Evolutionary conservation across 2,888 invertebrate genomes (phyloP).

Genomic region (Crocallis elinguaria): DNA sequence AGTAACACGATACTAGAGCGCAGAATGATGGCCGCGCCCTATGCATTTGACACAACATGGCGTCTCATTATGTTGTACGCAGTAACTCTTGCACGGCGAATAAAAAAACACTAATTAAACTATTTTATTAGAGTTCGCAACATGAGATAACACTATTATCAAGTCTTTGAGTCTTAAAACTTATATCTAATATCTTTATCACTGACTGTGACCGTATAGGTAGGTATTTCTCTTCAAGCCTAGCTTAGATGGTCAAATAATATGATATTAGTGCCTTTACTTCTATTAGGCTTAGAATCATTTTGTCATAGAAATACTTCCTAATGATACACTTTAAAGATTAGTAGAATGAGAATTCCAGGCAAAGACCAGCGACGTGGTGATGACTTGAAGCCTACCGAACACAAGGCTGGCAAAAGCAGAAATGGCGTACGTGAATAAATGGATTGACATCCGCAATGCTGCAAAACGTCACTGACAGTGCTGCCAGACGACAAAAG

Average conservation of each 20-base stretch:
- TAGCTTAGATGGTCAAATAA: not conserved
- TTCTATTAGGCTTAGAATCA: not conserved
- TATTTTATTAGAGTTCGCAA: constrained; percentile 42
- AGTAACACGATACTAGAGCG: constrained; percentile 48
- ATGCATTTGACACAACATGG: constrained; percentile 69
- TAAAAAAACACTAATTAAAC: constrained; percentile 48
- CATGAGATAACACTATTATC: constrained; percentile 24
- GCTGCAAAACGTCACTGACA: not conserved
- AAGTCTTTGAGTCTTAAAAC: constrained; percentile 39
- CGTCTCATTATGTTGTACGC: constrained; percentile 53
- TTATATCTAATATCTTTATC: constrained; percentile 15
- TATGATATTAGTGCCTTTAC: not conserved
- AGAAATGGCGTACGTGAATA: constrained; percentile 50
- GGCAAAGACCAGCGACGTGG: constrained; percentile 46
- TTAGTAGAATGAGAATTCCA: constrained; percentile 37
- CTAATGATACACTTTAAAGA: constrained; percentile 8
- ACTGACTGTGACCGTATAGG: constrained; percentile 12
- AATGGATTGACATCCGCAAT: constrained; percentile 15
- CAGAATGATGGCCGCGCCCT: constrained; percentile 68
- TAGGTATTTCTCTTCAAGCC: not conserved
- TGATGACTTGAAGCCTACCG: constrained; percentile 34
- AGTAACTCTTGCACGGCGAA: constrained; percentile 43
- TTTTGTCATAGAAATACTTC: constrained; percentile 1
- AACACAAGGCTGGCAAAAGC: constrained; percentile 49
- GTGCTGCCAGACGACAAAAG: not conserved